Base-by-base conservation (phyloP, 2,797 vertebrate genomes). In the Eulemur coronatus region DNA sequence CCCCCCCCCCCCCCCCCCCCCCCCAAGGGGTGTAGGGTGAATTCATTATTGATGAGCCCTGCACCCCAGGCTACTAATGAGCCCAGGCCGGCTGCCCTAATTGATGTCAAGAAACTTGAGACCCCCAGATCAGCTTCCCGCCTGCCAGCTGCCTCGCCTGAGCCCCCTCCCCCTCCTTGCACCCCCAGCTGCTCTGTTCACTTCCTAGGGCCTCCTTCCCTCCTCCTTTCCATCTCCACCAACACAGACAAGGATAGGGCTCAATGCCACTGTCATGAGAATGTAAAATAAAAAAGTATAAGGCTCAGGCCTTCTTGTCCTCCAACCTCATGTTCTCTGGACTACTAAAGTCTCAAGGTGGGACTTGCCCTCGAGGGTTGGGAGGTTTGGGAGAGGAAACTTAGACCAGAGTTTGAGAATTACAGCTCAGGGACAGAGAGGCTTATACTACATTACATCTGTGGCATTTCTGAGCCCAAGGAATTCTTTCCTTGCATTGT, bases 21-120 rank as follows among this genome's bases (percentile, higher is more conserved):
- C n/a, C n/a, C n/a, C n/a, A 41, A 76, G 92, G 91, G 65, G 79
- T 90, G 90, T 43, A 59, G 89, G 96, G 93, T 43, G 87, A 89
- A 97, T 97, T 97, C 84, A 97, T 98, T 98, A 98, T 97, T 98
- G 96, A 98, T 98, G 97, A 98, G 94, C 41, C 95, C 96, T 96
- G 97, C 97, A 97, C 98, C 98, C 97, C 9, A 9, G 95, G 97
- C 97, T 98, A 97, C 98, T 98, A 98, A 98, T 98, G 97, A 98
- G 97, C 55, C 95, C 84, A 91, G 95, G 72, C 95, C 11, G 96
- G 92, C 97, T 97, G 97, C 97, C 97, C 97, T 98, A 98, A 98
- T 98, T 98, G 98, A 98, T 98, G 98, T 98, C 88, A 97, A 97
- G 97, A 98, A 98, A 98, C 96, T 97, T 97, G 96, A 98, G 98